Percentiles rank a stretch among this genome's conserved stretches.
phyloP scores from a whole-genome alignment of 2,888 invertebrate species.

The Aleiodes leptofemur region DNA sequence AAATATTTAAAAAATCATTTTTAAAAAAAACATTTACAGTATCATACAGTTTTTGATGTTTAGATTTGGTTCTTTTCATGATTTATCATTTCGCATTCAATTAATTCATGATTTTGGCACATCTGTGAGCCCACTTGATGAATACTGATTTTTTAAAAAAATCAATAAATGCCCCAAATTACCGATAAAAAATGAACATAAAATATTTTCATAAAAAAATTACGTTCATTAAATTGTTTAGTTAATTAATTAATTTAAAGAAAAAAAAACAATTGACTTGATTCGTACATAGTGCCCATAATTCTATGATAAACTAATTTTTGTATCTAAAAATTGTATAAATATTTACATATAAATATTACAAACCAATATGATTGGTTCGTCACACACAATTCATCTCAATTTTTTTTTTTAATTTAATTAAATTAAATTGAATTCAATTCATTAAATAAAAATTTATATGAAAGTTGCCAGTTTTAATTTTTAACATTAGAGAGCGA shows the following conservation, averaged over 20 bases:
- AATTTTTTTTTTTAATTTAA: too few species aligned
- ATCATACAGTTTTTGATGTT: constrained; percentile 14
- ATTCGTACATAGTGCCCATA: constrained; percentile 23
- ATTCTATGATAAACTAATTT: constrained; percentile 14
- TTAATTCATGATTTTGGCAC: constrained; percentile 21
- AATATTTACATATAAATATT: constrained; percentile 35
- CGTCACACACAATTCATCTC: constrained; percentile 5
- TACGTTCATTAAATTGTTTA: background rate
- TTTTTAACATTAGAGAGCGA: constrained; percentile 15
- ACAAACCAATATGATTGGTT: constrained; percentile 22
- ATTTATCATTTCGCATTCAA: constrained; percentile 4
- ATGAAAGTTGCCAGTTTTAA: constrained; percentile 4
- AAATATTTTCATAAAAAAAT: background rate
- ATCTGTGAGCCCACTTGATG: constrained; percentile 25
- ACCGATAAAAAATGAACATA: background rate
- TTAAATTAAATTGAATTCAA: background rate
- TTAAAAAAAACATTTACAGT: constrained; percentile 14
- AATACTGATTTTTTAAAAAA: constrained; percentile 5
- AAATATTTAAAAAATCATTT: background rate
- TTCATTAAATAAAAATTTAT: constrained; percentile 5
- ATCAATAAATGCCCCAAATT: background rate
- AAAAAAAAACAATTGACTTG: constrained; percentile 12
- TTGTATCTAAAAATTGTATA: constrained; percentile 27
- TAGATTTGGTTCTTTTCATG: constrained; percentile 6
- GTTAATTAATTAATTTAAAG: background rate